phyloP scores from a whole-genome alignment of 2,888 invertebrate species.

The Melanostoma scalare region DNA sequence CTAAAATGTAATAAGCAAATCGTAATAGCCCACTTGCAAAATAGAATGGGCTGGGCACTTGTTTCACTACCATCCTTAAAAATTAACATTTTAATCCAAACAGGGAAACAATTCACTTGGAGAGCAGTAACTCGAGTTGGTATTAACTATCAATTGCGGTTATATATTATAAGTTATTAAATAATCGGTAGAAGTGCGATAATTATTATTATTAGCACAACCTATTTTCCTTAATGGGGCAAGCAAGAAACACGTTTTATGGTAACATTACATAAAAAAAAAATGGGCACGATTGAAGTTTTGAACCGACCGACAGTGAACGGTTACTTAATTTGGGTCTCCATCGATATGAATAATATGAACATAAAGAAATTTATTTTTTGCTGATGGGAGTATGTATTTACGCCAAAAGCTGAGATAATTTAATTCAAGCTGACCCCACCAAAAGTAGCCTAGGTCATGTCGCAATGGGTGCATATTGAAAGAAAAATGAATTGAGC shows the following conservation, averaged over 20 bases:
- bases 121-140: too few species aligned
- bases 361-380: too few species aligned
- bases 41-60: constrained; percentile 27
- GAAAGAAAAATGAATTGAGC: neutral
- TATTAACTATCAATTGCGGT: too few species aligned
- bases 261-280: neutral
- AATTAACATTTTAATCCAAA: too few species aligned
- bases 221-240: constrained; percentile 4
- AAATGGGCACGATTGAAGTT: too few species aligned
- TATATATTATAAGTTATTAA: too few species aligned
- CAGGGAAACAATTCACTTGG: too few species aligned
- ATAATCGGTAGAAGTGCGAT: neutral
- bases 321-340: too few species aligned
- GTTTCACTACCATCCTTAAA: neutral
- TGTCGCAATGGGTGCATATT: neutral
- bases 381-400: too few species aligned
- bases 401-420: neutral
- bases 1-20: constrained; percentile 13
- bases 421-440: constrained; percentile 6
- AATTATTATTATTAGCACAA: neutral
- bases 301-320: too few species aligned
- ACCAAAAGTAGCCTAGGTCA: too few species aligned
- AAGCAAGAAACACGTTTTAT: constrained; percentile 38
- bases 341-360: too few species aligned
- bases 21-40: constrained; percentile 9